phyloP scores from a whole-genome alignment of 2,888 invertebrate species.

The Cerastis rubricosa region DNA sequence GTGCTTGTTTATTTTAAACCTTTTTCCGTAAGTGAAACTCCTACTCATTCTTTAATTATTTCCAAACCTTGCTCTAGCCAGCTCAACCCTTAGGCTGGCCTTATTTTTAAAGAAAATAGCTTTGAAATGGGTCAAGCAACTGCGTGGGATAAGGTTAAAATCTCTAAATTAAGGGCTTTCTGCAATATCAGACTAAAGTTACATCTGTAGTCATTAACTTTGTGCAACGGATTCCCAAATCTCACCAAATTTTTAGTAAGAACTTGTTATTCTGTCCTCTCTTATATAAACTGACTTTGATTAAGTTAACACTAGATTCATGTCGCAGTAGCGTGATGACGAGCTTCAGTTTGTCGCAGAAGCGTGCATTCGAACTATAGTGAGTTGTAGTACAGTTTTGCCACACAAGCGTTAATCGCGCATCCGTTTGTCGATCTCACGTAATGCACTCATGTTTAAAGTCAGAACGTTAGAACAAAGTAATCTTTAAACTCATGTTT shows the following conservation, averaged over 20 bases:
- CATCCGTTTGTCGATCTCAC: too few relatives aligned
- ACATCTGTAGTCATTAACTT: neutral
- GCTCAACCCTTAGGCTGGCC: neutral
- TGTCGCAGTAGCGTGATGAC: too few relatives aligned
- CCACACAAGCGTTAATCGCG: too few relatives aligned
- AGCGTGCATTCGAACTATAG: too few relatives aligned
- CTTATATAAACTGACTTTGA: too few relatives aligned
- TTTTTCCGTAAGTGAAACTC: neutral
- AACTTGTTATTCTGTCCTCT: too few relatives aligned
- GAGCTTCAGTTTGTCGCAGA: too few relatives aligned
- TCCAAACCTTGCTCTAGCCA: neutral
- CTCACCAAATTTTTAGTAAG: too few relatives aligned
- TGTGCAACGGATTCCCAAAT: neutral
- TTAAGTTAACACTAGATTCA: too few relatives aligned
- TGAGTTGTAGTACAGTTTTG: too few relatives aligned
- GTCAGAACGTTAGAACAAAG: too few relatives aligned
- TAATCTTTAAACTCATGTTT: neutral
- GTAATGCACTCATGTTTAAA: neutral
- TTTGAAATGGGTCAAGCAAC: conserved; percentile 22
- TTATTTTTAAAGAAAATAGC: conserved; percentile 18
- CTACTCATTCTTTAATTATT: neutral
- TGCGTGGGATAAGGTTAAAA: neutral
- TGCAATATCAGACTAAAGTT: neutral
- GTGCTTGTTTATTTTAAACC: neutral
- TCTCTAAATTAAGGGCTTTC: conserved; percentile 5